A percentile compares a stretch with the other conserved stretches of the same genome.
Conservation (phyloP, 2,888 invertebrate species). For the Callyntrura guangdongensis region DNA sequence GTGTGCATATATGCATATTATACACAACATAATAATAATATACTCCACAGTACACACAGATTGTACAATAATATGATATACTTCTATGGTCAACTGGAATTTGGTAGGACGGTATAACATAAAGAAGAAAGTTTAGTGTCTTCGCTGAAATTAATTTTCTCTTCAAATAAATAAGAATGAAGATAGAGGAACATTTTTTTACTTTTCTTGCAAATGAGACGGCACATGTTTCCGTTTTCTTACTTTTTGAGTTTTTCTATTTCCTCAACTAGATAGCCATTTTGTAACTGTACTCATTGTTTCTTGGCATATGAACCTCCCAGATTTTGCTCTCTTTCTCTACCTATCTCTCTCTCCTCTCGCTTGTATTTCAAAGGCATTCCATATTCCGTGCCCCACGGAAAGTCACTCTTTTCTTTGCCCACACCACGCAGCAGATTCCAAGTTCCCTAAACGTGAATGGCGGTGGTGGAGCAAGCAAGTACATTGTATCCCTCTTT, state of each 20-base stretch:
- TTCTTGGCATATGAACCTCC: constrained; percentile 32
- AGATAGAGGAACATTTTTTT: constrained; percentile 60
- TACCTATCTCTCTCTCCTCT: too few species aligned
- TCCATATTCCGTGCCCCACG: background rate
- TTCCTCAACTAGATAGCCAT: background rate
- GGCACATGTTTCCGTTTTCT: constrained; percentile 72
- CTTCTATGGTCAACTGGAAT: background rate
- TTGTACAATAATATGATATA: background rate
- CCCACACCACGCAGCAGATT: constrained; percentile 7
- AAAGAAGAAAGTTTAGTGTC: constrained; percentile 5
- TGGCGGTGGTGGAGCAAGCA: background rate
- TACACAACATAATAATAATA: background rate
- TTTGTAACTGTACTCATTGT: constrained; percentile 16
- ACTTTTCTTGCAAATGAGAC: constrained; percentile 71
- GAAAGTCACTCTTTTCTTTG: constrained; percentile 12
- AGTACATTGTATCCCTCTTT: background rate
- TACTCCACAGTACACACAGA: background rate
- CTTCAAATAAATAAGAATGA: constrained; percentile 44
- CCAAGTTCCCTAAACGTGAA: background rate
- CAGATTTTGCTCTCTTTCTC: constrained; percentile 35
- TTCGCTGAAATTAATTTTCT: constrained; percentile 51
- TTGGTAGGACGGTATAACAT: background rate
- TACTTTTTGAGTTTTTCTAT: constrained; percentile 46
- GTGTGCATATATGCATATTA: background rate
- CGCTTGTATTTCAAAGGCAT: constrained; percentile 45